A percentile compares a stretch with the other conserved stretches of the same genome.
Evolutionary conservation across 2,888 invertebrate species (phyloP).

Genomic region (Linhomoeus sp.): DNA sequence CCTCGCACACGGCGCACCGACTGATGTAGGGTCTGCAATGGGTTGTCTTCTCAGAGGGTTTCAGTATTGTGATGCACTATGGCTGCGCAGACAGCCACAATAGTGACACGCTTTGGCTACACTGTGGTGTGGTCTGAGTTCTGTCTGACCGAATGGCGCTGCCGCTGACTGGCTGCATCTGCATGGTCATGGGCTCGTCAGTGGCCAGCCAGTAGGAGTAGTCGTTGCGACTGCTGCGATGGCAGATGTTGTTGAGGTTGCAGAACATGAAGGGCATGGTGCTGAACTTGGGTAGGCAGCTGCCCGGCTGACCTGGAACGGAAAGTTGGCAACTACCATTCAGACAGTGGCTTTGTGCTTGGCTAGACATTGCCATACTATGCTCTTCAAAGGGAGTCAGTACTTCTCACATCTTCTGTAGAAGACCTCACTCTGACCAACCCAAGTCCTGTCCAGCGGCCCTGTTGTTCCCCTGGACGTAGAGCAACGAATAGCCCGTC

Average conservation of each 20-base stretch:
- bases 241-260: conserved; percentile 73
- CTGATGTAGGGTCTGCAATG: conserved; percentile 49
- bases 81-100: no score
- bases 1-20: conserved; percentile 77
- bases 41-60: no score
- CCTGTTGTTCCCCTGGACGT: conserved; percentile 71
- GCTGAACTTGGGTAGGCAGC: conserved; percentile 71
- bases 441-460: conserved; percentile 74
- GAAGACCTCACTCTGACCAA: conserved; percentile 29
- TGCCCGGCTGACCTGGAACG: conserved; percentile 56
- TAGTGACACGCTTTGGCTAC: no score
- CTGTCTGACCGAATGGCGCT: conserved; percentile 55
- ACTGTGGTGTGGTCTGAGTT: no score
- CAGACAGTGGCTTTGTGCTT: no score
- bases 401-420: conserved; percentile 75
- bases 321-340: conserved; percentile 7
- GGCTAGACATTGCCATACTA: no score
- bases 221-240: conserved; percentile 81
- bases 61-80: no score
- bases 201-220: conserved; percentile 96
- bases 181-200: conserved; percentile 68
- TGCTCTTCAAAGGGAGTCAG: no score
- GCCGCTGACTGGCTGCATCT: conserved; percentile 74
- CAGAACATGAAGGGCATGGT: conserved; percentile 97
- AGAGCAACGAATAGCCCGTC: conserved; percentile 78